Evolutionary conservation across 92 coral and sea anemone species (phyloP).

Genomic region (Umimayanthus kanabou): DNA sequence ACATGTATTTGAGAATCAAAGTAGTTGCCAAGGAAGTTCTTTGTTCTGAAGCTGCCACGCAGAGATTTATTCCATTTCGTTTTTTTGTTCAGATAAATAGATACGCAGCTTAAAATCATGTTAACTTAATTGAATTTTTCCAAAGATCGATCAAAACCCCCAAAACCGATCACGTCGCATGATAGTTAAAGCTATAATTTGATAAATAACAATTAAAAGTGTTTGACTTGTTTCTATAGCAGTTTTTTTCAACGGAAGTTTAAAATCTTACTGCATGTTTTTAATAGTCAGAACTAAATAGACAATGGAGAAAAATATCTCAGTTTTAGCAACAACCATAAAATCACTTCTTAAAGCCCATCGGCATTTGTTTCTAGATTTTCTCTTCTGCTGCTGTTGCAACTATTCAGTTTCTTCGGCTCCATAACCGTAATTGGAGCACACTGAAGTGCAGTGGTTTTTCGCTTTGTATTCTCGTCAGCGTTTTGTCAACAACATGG

Average conservation of each 20-base stretch:
- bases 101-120: background rate
- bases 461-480: conserved; percentile 1
- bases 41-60: too few relatives aligned
- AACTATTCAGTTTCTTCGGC: background rate
- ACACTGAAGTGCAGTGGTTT: background rate
- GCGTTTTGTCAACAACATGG: background rate
- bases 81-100: background rate
- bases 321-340: background rate
- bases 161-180: background rate
- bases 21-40: too few relatives aligned
- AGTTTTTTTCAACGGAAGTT: too few relatives aligned
- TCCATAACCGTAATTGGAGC: conserved; percentile 6
- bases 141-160: background rate
- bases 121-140: background rate
- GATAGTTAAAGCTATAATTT: too few relatives aligned
- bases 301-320: background rate
- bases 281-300: background rate
- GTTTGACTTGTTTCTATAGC: too few relatives aligned
- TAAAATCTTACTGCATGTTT: too few relatives aligned
- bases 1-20: too few relatives aligned
- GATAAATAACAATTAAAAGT: background rate
- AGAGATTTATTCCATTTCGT: background rate
- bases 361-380: background rate
- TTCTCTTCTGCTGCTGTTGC: background rate
- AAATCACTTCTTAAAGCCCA: background rate